Evolutionary conservation across 2,888 invertebrate species (phyloP).

Genomic region (Caenorhabditis panamensis): DNA sequence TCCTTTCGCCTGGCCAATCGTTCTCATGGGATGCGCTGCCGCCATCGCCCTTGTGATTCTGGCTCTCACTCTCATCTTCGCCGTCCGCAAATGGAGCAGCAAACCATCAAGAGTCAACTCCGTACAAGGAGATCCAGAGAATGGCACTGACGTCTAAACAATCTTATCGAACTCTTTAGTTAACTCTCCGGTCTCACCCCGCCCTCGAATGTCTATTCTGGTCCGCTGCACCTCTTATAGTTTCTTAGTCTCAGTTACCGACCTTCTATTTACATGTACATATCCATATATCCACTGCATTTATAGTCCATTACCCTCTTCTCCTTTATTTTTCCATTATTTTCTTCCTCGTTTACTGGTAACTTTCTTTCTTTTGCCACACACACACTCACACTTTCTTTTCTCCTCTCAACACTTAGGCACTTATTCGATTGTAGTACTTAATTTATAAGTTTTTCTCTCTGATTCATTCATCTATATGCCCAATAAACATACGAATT

Average conservation of each 20-base stretch:
- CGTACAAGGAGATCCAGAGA: conserved; percentile 66
- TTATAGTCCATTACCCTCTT: conserved; percentile 30
- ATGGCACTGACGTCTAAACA: conserved; percentile 69
- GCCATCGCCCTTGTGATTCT: conserved; percentile 62
- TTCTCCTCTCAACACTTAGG: conserved; percentile 17
- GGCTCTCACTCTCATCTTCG: conserved; percentile 55
- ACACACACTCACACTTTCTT: conserved; percentile 18
- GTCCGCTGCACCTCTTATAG: conserved; percentile 26
- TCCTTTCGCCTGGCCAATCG: conserved; percentile 68
- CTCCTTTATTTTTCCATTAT: neutral
- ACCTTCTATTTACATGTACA: conserved; percentile 16
- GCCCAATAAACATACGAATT: conserved; percentile 35
- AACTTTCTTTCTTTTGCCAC: conserved; percentile 30
- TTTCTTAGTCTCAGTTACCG: neutral
- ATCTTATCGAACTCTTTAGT: no score
- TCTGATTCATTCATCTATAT: conserved; percentile 11
- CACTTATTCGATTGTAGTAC: conserved; percentile 53
- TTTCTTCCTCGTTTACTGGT: conserved; percentile 36
- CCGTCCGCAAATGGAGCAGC: conserved; percentile 69
- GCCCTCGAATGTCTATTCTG: conserved; percentile 38
- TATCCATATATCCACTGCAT: conserved; percentile 40
- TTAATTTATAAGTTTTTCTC: conserved; percentile 40
- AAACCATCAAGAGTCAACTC: conserved; percentile 70
- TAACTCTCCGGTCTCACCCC: conserved; percentile 40
- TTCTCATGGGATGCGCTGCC: conserved; percentile 65